Evolutionary conservation across 2,888 invertebrate genomes (phyloP).

Genomic region (Thymelicus lineola): DNA sequence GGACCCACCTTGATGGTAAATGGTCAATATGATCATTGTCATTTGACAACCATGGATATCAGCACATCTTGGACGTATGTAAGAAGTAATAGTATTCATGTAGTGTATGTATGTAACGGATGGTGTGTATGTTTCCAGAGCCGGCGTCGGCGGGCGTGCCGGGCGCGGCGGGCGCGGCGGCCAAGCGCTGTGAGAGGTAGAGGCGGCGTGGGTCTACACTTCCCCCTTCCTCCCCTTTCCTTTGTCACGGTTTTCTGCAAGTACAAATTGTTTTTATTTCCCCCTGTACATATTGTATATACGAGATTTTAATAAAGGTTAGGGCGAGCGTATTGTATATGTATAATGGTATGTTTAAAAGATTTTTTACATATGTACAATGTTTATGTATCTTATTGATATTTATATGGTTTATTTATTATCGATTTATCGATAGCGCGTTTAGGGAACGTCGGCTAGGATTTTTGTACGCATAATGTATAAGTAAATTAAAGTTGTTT

Average conservation of each 20-base stretch:
- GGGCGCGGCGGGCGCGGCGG: constrained; percentile 49
- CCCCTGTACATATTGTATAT: constrained; percentile 85
- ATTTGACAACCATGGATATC: too few relatives aligned
- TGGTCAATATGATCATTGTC: too few relatives aligned
- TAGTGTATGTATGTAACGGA: not conserved
- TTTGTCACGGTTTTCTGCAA: constrained; percentile 82
- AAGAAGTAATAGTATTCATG: too few relatives aligned
- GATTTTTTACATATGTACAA: constrained; percentile 79
- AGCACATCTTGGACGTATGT: too few relatives aligned
- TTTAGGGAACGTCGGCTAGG: constrained; percentile 69
- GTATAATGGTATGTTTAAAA: constrained; percentile 64
- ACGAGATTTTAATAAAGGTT: constrained; percentile 70
- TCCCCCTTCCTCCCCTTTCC: constrained; percentile 63
- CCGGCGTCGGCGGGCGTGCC: constrained; percentile 47
- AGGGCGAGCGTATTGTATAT: constrained; percentile 68
- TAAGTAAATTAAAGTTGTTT: constrained; percentile 84
- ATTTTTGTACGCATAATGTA: constrained; percentile 82
- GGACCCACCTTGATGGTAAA: too few relatives aligned
- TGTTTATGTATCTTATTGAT: constrained; percentile 78
- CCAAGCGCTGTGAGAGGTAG: constrained; percentile 73
- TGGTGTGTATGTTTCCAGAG: constrained; percentile 52
- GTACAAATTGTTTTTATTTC: constrained; percentile 86
- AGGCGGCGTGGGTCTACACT: constrained; percentile 63
- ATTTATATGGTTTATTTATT: constrained; percentile 76
- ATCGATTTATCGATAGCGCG: constrained; percentile 68